Conservation (phyloP, 2,113 vertebrate genomes). For the Hyperopisus bebe region DNA sequence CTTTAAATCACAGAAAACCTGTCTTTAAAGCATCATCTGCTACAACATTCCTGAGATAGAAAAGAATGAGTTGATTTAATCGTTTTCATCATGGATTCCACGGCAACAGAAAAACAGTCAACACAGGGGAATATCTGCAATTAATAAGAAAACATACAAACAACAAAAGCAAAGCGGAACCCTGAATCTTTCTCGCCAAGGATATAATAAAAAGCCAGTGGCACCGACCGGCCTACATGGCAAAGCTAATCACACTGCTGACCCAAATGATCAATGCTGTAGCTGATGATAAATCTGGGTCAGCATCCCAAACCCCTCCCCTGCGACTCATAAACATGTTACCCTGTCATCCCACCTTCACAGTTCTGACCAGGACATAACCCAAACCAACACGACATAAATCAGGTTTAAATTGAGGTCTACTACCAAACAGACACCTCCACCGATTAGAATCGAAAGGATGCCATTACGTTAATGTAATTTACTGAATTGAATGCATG, state of each 20-base stretch:
- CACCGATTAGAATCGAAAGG: background rate
- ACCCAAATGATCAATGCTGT: constrained; percentile 23
- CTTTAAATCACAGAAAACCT: background rate
- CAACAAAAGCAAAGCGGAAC: background rate
- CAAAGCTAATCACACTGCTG: background rate
- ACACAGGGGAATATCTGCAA: background rate
- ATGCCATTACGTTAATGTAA: background rate
- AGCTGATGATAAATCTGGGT: constrained; percentile 22
- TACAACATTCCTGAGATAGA: background rate
- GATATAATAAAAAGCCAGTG: background rate
- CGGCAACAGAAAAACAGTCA: background rate
- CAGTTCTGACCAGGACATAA: background rate
- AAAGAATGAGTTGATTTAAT: background rate
- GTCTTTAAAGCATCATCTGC: background rate
- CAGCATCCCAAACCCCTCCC: background rate
- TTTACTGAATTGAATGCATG: background rate
- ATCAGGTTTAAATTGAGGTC: background rate
- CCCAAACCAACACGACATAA: background rate
- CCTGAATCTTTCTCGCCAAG: background rate
- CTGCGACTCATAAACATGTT: background rate
- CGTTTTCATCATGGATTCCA: background rate
- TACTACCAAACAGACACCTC: background rate
- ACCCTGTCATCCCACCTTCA: background rate
- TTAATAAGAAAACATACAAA: background rate
- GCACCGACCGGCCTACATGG: constrained; percentile 21